phyloP scores from a whole-genome alignment of 2,888 invertebrate species.

The Thumatha senex region DNA sequence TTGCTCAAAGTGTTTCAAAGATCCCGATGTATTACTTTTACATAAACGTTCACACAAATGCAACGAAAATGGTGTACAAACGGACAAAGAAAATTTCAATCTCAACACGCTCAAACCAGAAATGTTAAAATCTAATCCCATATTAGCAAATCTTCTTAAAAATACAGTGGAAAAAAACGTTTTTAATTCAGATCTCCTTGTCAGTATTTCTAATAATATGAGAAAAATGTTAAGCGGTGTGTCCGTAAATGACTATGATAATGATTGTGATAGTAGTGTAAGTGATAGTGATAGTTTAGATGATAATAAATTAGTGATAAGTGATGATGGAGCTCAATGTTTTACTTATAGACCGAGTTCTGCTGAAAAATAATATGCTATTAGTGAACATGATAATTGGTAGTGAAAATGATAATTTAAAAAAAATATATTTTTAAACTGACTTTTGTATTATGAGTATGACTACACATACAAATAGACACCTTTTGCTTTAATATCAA shows the following conservation, averaged over 20 bases:
- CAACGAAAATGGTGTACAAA: slow-evolving; percentile 17
- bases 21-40: slow-evolving; percentile 68
- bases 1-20: slow-evolving; percentile 74
- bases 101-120: slow-evolving; percentile 46
- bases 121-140: slow-evolving; percentile 66
- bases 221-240: slow-evolving; percentile 62
- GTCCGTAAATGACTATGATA: slow-evolving; percentile 19
- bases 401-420: neutral
- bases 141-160: slow-evolving; percentile 65
- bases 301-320: slow-evolving; percentile 52
- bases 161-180: slow-evolving; percentile 38
- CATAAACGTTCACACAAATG: slow-evolving; percentile 59
- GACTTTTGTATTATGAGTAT: too few relatives aligned
- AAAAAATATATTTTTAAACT: too few relatives aligned
- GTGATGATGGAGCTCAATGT: slow-evolving; percentile 41
- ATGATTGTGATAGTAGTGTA: slow-evolving; percentile 31
- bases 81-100: slow-evolving; percentile 58
- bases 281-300: slow-evolving; percentile 36
- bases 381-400: neutral
- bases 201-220: slow-evolving; percentile 58
- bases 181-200: slow-evolving; percentile 53
- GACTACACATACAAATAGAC: neutral
- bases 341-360: slow-evolving; percentile 1
- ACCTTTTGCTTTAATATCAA: too few relatives aligned
- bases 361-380: slow-evolving; percentile 8